phyloP scores from a whole-genome alignment of 1,140 invertebrate genomes.

The Reticulitermes speratus region DNA sequence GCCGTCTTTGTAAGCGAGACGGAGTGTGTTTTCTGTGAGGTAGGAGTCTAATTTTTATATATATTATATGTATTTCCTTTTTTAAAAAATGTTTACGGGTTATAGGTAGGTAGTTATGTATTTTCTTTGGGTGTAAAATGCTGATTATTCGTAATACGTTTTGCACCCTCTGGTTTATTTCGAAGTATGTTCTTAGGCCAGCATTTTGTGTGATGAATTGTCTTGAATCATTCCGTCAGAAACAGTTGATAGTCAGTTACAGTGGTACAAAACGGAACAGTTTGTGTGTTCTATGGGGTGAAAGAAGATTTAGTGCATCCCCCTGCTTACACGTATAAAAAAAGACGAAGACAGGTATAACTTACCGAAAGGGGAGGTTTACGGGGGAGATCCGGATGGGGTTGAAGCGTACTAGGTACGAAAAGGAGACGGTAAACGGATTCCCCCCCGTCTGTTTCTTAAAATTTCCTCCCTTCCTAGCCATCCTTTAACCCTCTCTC shows the following conservation, averaged over 20 bases:
- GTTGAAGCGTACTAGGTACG: constrained; percentile 17
- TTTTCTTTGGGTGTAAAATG: too few species aligned
- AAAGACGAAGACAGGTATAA: not conserved
- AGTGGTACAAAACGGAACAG: not conserved
- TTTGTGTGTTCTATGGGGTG: not conserved
- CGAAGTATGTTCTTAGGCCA: not conserved
- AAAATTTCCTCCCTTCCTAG: too few species aligned
- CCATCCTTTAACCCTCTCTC: not conserved
- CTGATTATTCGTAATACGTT: not conserved
- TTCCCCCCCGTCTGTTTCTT: not conserved
- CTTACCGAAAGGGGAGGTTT: not conserved
- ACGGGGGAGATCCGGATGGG: not conserved
- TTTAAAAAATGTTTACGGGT: too few species aligned
- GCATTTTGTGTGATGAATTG: not conserved
- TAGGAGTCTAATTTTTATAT: too few species aligned
- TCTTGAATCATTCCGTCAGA: not conserved
- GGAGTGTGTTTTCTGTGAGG: too few species aligned
- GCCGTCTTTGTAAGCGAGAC: too few species aligned
- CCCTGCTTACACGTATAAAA: not conserved
- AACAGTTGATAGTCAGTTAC: not conserved
- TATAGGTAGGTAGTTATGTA: too few species aligned
- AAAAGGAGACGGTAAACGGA: not conserved
- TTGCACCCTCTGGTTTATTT: not conserved
- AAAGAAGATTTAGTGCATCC: not conserved
- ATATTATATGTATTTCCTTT: too few species aligned